Base-by-base conservation (phyloP, 1,140 invertebrate genomes). In the Cydia fagiglandana region DNA sequence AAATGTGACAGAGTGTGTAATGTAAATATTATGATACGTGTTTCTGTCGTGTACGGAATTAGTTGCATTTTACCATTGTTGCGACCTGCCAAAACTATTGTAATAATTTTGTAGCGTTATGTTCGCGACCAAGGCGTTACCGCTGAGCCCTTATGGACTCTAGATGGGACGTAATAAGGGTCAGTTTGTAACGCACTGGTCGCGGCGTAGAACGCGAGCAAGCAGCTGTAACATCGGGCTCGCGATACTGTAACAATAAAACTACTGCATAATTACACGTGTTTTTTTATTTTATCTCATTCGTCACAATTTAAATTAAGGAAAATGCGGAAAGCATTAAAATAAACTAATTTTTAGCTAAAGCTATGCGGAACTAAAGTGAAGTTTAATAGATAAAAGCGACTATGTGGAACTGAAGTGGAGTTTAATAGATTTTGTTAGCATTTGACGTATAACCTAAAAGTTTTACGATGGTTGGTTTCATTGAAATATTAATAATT, bases 61-160 rank as follows among this genome's bases (percentile, higher is more conserved):
- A 88, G 86, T 89, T 92, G 89, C 89, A 91, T 92, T 92, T 90
- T 91, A 92, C 90, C 89, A 90, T 90, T 90, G 85, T 90, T 90
- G 91, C 88, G 84, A 89, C 91, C 89, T 91, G 91, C 91, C 91
- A 92, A 92, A 92, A 88, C 81, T 88, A 90, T 88, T 90, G 84
- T 90, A 86, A 90, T 90, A 84, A 89, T 90, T 88, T 91, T 89
- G 83, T 91, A 90, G 89, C 87, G 81, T 82, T 81, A 79, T 81
- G 77, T 76, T 64, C 75, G 73, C 64, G 76, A 50, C 61, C 76
- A 76, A 74, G 45, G 45, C 20, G 47, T 28, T 38, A 73, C 15
- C 1, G 50, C 45, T 64, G 50, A 76, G 45, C 41, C 7, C 3
- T 70, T 17, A 9, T 10, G 34, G 12, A 15, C 66, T n/a, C 12